Evolutionary conservation across 2,888 invertebrate species (phyloP).

Genomic region (Metallyticus violacea): DNA sequence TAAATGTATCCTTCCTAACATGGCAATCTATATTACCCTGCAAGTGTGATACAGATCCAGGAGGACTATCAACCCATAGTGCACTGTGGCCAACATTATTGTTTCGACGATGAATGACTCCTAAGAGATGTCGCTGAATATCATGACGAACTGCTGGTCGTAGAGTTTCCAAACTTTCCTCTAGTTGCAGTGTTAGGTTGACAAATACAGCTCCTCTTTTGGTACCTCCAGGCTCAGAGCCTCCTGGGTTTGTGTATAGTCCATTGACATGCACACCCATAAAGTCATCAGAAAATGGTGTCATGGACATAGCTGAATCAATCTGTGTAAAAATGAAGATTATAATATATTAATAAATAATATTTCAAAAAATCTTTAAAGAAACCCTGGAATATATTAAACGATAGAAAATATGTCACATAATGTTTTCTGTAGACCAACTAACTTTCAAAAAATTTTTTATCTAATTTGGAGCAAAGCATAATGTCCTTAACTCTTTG

Average conservation of each 20-base stretch:
- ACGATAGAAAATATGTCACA: too few species aligned
- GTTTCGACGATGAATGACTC: constrained; percentile 76
- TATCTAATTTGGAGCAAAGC: too few species aligned
- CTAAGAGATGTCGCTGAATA: constrained; percentile 78
- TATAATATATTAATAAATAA: too few species aligned
- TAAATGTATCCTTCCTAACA: too few species aligned
- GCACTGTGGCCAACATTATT: constrained; percentile 88
- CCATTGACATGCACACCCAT: constrained; percentile 77
- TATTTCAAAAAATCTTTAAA: too few species aligned
- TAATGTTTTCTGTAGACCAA: too few species aligned
- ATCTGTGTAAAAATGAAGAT: constrained; percentile 55
- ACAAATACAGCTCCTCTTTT: constrained; percentile 67
- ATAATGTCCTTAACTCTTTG: too few species aligned
- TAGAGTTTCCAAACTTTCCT: constrained; percentile 70
- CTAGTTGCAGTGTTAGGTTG: constrained; percentile 78
- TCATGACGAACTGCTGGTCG: constrained; percentile 68
- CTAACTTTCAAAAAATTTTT: too few species aligned
- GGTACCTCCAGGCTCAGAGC: constrained; percentile 56
- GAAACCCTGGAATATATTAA: too few species aligned
- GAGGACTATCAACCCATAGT: constrained; percentile 77
- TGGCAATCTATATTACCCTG: constrained; percentile 57
- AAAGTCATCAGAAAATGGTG: constrained; percentile 84
- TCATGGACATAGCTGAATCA: constrained; percentile 90
- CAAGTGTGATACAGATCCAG: constrained; percentile 73
- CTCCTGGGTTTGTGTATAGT: constrained; percentile 62